Percentiles rank a stretch among this genome's conserved stretches.
Conservation (phyloP, 2,797 vertebrate genomes). For the Pangasius djambal region DNA sequence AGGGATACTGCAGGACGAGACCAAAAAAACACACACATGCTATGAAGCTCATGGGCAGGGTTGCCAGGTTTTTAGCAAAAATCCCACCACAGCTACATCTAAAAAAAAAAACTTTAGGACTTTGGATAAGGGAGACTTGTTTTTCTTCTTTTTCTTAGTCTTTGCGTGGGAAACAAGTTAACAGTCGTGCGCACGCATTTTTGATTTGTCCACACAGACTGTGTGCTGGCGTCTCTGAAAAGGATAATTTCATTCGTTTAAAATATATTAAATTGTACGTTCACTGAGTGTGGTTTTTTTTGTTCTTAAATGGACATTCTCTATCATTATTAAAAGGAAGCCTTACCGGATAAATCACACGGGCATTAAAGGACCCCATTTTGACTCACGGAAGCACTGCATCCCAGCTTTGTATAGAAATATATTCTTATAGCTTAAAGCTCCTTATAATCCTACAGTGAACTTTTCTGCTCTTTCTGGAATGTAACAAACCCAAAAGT, state of each 20-base stretch:
- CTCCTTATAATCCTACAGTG: not conserved
- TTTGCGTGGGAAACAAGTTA: not conserved
- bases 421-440: not conserved
- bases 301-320: not conserved
- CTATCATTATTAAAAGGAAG: not conserved
- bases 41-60: not conserved
- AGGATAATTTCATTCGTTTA: not conserved
- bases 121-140: not conserved
- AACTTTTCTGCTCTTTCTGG: not conserved
- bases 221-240: not conserved
- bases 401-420: not conserved
- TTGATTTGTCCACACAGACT: not conserved
- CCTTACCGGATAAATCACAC: not conserved
- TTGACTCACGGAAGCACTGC: not conserved
- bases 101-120: not conserved
- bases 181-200: not conserved
- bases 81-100: too few relatives aligned
- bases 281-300: not conserved
- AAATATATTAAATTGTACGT: not conserved
- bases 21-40: too few relatives aligned
- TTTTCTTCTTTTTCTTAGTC: not conserved
- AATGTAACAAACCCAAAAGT: not conserved
- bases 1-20: not conserved
- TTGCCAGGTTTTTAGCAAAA: not conserved
- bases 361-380: not conserved